phyloP scores from a whole-genome alignment of 2,888 invertebrate genomes.

The Gortyna flavago region DNA sequence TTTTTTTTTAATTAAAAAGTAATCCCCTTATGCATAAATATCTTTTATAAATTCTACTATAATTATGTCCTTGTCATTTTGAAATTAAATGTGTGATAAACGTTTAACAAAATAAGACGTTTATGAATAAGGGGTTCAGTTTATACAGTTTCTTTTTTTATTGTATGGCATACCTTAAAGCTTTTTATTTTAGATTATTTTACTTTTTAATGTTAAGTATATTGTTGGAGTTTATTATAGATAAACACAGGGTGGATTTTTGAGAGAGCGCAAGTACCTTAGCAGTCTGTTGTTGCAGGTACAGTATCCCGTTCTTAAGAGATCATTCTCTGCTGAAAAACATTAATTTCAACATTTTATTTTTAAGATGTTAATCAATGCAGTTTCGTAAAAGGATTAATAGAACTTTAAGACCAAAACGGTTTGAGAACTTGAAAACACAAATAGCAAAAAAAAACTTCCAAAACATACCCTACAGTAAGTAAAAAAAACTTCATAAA shows the following conservation, averaged over 20 bases:
- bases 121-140: slow-evolving; percentile 56
- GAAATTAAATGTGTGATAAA: slow-evolving; percentile 11
- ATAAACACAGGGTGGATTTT: neutral
- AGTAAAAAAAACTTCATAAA: slow-evolving; percentile 63
- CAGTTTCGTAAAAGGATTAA: neutral
- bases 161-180: slow-evolving; percentile 3
- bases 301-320: too few species aligned
- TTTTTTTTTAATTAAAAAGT: slow-evolving; percentile 64
- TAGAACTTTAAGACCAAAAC: neutral
- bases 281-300: neutral
- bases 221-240: neutral
- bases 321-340: neutral
- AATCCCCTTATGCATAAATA: slow-evolving; percentile 32
- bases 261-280: neutral
- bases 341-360: neutral
- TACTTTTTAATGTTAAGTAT: neutral
- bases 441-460: neutral
- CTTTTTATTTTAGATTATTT: neutral
- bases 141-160: slow-evolving; percentile 55
- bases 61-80: slow-evolving; percentile 5
- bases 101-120: slow-evolving; percentile 13
- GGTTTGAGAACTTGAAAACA: neutral
- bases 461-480: neutral
- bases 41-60: neutral
- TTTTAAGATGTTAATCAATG: neutral